Evolutionary conservation across 1,140 invertebrate species (phyloP).

Genomic region (Temnothorax nylanderi): DNA sequence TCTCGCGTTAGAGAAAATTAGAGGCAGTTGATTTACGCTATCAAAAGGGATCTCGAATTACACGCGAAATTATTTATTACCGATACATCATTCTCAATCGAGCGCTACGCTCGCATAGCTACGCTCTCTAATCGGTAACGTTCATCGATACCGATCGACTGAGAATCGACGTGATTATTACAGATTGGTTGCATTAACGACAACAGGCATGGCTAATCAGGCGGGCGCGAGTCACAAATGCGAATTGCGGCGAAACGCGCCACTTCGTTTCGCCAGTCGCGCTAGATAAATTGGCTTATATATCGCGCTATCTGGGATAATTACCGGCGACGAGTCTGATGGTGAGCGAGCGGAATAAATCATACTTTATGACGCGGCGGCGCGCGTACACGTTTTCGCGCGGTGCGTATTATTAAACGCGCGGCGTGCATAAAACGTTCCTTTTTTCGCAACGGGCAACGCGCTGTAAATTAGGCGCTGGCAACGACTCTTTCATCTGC

Average conservation of each 20-base stretch:
- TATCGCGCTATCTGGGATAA: conserved; percentile 62
- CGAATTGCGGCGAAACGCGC: neutral
- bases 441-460: conserved; percentile 14
- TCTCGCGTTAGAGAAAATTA: neutral
- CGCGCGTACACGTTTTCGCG: conserved; percentile 31
- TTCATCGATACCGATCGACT: conserved; percentile 28
- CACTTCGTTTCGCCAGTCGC: conserved; percentile 39
- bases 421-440: conserved; percentile 14
- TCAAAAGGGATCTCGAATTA: neutral
- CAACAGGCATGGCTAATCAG: conserved; percentile 63
- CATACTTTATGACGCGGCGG: conserved; percentile 78
- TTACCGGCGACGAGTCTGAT: conserved; percentile 62
- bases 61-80: neutral
- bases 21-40: neutral
- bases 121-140: neutral
- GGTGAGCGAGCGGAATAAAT: conserved; percentile 77
- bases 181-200: conserved; percentile 47
- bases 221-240: conserved; percentile 35
- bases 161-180: conserved; percentile 55
- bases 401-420: conserved; percentile 33
- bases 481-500: conserved; percentile 51
- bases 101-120: neutral
- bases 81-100: neutral
- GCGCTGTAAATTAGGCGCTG: conserved; percentile 34
- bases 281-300: conserved; percentile 70